Evolutionary conservation across 2,113 vertebrate species (phyloP).

Genomic region (Nansenia antarctica): DNA sequence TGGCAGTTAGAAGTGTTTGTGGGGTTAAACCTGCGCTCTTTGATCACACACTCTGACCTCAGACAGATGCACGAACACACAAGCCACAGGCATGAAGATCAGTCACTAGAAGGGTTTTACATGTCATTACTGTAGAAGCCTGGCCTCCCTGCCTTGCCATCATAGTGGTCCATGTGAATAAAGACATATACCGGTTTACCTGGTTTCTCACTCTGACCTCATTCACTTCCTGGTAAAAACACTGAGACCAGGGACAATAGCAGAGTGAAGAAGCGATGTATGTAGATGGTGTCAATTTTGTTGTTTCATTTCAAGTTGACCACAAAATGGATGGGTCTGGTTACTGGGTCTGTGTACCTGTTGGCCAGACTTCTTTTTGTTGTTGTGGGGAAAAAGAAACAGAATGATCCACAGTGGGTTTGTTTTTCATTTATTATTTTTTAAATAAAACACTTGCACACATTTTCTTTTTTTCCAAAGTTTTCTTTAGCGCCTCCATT

Average conservation of each 20-base stretch:
- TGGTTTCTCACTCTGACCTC: slow-evolving; percentile 14
- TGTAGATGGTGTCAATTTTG: no score
- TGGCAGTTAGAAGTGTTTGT: slow-evolving; percentile 62
- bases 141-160: no score
- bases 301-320: no score
- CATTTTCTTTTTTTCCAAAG: slow-evolving; percentile 48
- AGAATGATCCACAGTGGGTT: slow-evolving; percentile 24
- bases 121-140: no score
- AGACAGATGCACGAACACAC: slow-evolving; percentile 69
- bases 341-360: no score
- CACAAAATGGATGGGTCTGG: background rate
- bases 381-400: background rate
- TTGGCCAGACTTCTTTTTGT: no score
- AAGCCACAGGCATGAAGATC: no score
- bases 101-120: no score
- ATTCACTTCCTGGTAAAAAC: background rate
- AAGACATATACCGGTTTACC: background rate
- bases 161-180: no score
- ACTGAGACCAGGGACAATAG: background rate
- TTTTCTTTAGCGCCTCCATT: slow-evolving; percentile 61
- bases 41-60: slow-evolving; percentile 73
- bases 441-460: slow-evolving; percentile 78
- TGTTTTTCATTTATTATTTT: slow-evolving; percentile 66
- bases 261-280: background rate
- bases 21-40: slow-evolving; percentile 51